Evolutionary conservation across 2,797 vertebrate species (phyloP).

Genomic region (Bradypodion ventrale): DNA sequence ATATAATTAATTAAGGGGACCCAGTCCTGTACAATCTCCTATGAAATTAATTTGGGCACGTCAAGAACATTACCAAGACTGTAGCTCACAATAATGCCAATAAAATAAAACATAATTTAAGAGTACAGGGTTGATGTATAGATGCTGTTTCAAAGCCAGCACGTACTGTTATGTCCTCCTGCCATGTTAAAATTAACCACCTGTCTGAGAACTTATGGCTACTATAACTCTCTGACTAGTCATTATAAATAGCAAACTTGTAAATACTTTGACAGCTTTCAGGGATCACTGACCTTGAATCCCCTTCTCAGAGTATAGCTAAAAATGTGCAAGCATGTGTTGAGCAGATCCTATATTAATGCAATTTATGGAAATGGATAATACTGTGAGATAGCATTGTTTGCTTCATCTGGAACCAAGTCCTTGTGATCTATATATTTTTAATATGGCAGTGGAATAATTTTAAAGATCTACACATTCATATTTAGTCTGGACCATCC

Average conservation of each 20-base stretch:
- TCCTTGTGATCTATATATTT: slow-evolving; percentile 54
- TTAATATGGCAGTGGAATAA: slow-evolving; percentile 36
- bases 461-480: slow-evolving; percentile 43
- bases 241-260: slow-evolving; percentile 74
- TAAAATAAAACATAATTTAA: slow-evolving; percentile 47
- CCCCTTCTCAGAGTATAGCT: slow-evolving; percentile 59
- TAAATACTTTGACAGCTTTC: slow-evolving; percentile 71
- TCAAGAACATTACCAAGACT: slow-evolving; percentile 16
- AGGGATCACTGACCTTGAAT: slow-evolving; percentile 69
- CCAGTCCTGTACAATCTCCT: background rate
- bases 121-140: slow-evolving; percentile 39
- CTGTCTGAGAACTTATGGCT: slow-evolving; percentile 62
- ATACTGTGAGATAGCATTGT: slow-evolving; percentile 42
- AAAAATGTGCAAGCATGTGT: slow-evolving; percentile 49
- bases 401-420: slow-evolving; percentile 44
- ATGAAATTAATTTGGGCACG: slow-evolving; percentile 21
- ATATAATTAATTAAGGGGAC: slow-evolving; percentile 14
- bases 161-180: slow-evolving; percentile 43
- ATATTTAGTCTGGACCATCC: background rate
- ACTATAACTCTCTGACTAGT: slow-evolving; percentile 66
- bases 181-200: slow-evolving; percentile 54
- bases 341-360: slow-evolving; percentile 67
- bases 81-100: slow-evolving; percentile 37
- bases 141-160: slow-evolving; percentile 9
- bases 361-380: slow-evolving; percentile 65